These are phyloP conservation scores for Imbricaverruca yamaguchii DNA, from an alignment of 2,888 invertebrate genomes.

Conservation along the genomic window DNA sequence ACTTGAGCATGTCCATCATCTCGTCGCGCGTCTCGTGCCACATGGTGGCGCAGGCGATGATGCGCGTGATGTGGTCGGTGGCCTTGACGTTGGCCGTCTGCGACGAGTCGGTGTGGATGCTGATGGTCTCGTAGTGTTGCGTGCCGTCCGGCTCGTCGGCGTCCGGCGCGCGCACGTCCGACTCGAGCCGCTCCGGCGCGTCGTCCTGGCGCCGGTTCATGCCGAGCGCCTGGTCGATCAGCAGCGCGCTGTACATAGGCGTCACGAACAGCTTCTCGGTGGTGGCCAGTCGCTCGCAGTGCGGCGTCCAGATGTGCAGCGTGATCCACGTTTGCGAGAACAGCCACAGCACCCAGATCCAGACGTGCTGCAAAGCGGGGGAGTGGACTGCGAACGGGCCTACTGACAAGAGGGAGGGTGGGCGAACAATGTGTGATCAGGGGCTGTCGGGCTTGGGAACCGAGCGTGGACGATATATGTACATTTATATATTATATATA, in stretches of 20 bases:
- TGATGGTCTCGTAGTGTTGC: conserved; percentile 82
- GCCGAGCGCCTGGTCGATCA: conserved; percentile 92
- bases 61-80: conserved; percentile 81
- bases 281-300: conserved; percentile 91
- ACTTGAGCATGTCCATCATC: conserved; percentile 82
- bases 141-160: conserved; percentile 35
- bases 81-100: conserved; percentile 67
- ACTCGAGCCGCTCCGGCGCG: conserved; percentile 67
- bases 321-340: conserved; percentile 95
- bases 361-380: conserved; percentile 57
- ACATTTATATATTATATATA: too few relatives aligned
- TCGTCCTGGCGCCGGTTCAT: conserved; percentile 58
- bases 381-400: too few relatives aligned
- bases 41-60: conserved; percentile 97
- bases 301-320: conserved; percentile 95
- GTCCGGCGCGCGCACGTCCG: conserved; percentile 73
- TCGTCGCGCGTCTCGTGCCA: conserved; percentile 96
- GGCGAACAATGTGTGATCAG: too few relatives aligned
- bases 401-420: too few relatives aligned
- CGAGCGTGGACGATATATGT: too few relatives aligned
- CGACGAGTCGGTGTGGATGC: conserved; percentile 76
- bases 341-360: conserved; percentile 89
- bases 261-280: conserved; percentile 92
- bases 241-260: conserved; percentile 83
- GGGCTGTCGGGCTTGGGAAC: too few relatives aligned